phyloP scores from a whole-genome alignment of 2,113 vertebrate genomes.

The Alethe castanea region DNA sequence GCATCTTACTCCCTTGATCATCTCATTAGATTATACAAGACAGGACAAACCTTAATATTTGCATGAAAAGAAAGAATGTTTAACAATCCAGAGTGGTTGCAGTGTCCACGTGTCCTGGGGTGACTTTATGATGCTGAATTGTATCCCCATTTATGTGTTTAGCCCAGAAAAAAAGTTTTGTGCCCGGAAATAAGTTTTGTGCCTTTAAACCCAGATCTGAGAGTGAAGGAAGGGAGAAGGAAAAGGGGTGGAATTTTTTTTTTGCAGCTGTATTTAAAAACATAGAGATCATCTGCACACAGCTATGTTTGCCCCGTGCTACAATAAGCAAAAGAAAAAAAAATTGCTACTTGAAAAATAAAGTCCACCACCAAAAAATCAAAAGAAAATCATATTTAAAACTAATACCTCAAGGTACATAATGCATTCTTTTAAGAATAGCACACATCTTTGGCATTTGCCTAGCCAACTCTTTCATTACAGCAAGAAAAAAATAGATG shows the following conservation, averaged over 20 bases:
- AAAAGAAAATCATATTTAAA: neutral
- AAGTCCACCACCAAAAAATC: neutral
- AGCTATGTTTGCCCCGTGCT: too few relatives aligned
- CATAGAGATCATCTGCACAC: neutral
- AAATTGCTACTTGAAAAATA: neutral
- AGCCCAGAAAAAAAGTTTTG: neutral
- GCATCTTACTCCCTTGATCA: neutral
- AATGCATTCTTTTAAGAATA: neutral
- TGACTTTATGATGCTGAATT: neutral
- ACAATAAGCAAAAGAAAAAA: neutral
- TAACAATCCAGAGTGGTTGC: neutral
- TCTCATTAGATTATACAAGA: neutral
- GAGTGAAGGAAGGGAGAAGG: rapidly evolving
- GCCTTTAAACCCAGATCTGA: neutral
- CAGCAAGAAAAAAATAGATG: neutral
- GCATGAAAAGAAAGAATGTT: neutral
- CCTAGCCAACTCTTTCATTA: neutral
- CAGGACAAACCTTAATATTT: neutral
- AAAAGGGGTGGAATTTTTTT: neutral
- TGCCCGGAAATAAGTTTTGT: neutral
- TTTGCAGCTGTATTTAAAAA: neutral
- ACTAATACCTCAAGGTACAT: rapidly evolving
- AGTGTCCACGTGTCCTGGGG: neutral
- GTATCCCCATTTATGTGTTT: neutral
- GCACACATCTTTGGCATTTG: neutral